These are phyloP conservation scores for Pogoniulus pusillus DNA, from an alignment of 2,797 vertebrate species.

Conservation along the genomic window DNA sequence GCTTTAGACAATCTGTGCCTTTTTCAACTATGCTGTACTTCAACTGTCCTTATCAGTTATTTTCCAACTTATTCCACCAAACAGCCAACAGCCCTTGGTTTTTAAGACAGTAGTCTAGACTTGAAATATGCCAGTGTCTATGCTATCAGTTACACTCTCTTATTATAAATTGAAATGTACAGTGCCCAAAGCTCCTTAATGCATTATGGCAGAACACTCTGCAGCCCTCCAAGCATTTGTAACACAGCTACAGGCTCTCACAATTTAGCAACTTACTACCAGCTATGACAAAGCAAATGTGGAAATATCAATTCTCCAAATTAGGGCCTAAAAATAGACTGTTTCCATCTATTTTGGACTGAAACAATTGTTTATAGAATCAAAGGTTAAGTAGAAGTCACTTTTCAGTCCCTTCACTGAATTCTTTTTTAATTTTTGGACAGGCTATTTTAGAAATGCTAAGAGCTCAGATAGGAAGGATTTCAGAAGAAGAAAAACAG, in stretches of 20 bases:
- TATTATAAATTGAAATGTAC: constrained; percentile 41
- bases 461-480: constrained; percentile 14
- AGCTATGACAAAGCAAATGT: constrained; percentile 49
- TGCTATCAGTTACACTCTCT: neutral
- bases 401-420: constrained; percentile 26
- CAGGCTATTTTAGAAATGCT: constrained; percentile 30
- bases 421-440: constrained; percentile 28
- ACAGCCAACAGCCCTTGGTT: neutral
- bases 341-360: constrained; percentile 33
- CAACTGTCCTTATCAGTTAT: neutral
- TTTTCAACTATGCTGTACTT: neutral
- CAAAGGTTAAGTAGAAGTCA: constrained; percentile 53
- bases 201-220: constrained; percentile 27
- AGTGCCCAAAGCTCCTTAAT: constrained; percentile 7
- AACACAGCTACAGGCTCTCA: constrained; percentile 36
- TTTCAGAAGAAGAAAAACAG: constrained; percentile 53
- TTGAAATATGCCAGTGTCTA: constrained; percentile 1
- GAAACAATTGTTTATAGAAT: constrained; percentile 46
- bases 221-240: constrained; percentile 26
- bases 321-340: constrained; percentile 53
- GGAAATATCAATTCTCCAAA: constrained; percentile 62
- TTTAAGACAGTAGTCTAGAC: constrained; percentile 41
- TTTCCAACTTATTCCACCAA: constrained; percentile 25
- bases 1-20: neutral
- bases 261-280: constrained; percentile 28